Conservation (phyloP, 2,797 vertebrate species). For the Cyprinella venusta region DNA sequence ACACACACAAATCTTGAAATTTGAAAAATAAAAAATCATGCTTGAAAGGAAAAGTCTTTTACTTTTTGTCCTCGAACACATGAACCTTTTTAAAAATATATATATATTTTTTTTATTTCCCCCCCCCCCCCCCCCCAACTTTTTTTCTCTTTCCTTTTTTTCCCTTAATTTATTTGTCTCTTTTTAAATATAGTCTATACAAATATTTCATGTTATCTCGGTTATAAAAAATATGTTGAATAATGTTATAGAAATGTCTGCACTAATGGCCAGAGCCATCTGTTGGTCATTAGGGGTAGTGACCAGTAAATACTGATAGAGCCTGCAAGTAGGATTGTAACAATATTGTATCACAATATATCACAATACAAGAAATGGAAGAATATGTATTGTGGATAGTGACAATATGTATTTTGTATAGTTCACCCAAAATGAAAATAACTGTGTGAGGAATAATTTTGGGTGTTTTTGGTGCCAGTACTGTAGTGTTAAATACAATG, state of each 20-base stretch:
- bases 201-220: not conserved
- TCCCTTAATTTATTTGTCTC: not conserved
- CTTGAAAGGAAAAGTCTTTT: not conserved
- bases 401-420: no score
- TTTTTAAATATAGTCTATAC: not conserved
- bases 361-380: no score
- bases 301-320: not conserved
- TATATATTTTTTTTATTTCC: not conserved
- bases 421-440: no score
- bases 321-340: no score
- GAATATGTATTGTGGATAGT: no score
- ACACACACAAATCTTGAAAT: no score
- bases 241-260: not conserved
- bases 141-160: not conserved
- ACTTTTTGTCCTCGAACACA: not conserved
- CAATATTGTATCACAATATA: no score
- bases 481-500: no score
- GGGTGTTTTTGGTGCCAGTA: no score
- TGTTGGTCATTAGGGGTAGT: slow-evolving; percentile 58
- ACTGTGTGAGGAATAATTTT: no score
- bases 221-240: not conserved
- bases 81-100: not conserved
- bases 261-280: slow-evolving; percentile 51
- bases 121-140: no score
- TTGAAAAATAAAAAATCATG: not conserved